These are phyloP conservation scores for Acanthornis magna DNA, from an alignment of 2,797 vertebrate genomes.

Conservation along the genomic window DNA sequence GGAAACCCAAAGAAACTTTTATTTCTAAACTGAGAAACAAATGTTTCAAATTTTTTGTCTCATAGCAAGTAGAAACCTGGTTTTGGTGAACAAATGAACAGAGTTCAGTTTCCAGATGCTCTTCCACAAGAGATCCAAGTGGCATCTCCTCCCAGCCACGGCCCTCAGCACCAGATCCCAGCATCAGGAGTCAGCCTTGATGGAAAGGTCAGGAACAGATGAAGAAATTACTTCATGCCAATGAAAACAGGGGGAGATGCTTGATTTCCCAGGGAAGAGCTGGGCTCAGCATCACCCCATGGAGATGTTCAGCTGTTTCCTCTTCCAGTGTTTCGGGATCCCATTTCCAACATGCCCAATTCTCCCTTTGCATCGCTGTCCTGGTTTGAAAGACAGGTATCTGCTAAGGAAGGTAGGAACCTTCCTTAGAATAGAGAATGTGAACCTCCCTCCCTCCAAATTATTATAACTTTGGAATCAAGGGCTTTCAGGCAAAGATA, in stretches of 20 bases:
- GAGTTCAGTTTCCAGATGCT: background rate
- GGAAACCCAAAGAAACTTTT: background rate
- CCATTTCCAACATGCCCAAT: fast-evolving
- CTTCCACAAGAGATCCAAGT: background rate
- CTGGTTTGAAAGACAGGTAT: no score
- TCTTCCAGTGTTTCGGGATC: background rate
- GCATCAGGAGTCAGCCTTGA: background rate
- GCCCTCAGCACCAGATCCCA: background rate
- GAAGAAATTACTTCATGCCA: background rate
- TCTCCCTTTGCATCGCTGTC: background rate
- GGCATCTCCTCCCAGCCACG: background rate
- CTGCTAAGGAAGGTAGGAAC: no score
- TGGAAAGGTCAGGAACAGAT: background rate
- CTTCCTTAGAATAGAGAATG: no score
- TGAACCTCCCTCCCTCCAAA: no score
- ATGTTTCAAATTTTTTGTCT: background rate
- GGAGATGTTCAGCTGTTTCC: background rate
- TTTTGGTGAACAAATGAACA: background rate
- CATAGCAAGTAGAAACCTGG: background rate
- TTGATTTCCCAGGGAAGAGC: background rate
- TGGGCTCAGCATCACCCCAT: background rate
- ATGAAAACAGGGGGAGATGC: background rate
- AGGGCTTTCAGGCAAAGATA: no score
- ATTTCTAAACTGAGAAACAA: background rate
- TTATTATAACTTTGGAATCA: no score